Conservation (phyloP, 2,113 vertebrate genomes). For the Apteryx owenii region DNA sequence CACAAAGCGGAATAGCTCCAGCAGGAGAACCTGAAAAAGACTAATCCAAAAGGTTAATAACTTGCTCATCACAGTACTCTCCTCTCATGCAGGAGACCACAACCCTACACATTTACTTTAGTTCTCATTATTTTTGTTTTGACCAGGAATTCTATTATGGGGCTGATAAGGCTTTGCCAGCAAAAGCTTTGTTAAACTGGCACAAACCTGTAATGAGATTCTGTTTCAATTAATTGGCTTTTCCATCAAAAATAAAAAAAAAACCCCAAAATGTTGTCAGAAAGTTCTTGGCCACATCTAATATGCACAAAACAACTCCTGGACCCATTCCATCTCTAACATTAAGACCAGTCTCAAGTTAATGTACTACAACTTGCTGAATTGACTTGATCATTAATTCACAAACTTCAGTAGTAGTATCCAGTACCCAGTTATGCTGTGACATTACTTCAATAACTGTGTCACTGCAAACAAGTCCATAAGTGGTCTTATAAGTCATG, state of each 20-base stretch:
- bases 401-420: constrained; percentile 43
- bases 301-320: neutral
- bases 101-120: neutral
- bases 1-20: neutral
- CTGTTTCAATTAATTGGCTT: neutral
- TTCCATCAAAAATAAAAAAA: neutral
- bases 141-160: neutral
- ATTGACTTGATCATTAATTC: constrained; percentile 75
- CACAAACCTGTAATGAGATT: neutral
- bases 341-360: constrained; percentile 43
- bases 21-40: neutral
- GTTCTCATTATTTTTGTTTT: neutral
- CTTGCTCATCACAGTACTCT: neutral
- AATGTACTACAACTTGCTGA: constrained; percentile 61
- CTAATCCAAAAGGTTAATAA: neutral
- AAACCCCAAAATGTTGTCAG: neutral
- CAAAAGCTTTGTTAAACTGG: neutral
- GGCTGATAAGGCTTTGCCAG: neutral
- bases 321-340: neutral
- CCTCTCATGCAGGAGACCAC: neutral
- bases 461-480: neutral
- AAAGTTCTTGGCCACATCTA: neutral
- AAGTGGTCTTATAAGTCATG: neutral
- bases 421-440: neutral
- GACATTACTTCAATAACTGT: constrained; percentile 49